phyloP scores from a whole-genome alignment of 2,888 invertebrate genomes.

The Priapulus caudatus region DNA sequence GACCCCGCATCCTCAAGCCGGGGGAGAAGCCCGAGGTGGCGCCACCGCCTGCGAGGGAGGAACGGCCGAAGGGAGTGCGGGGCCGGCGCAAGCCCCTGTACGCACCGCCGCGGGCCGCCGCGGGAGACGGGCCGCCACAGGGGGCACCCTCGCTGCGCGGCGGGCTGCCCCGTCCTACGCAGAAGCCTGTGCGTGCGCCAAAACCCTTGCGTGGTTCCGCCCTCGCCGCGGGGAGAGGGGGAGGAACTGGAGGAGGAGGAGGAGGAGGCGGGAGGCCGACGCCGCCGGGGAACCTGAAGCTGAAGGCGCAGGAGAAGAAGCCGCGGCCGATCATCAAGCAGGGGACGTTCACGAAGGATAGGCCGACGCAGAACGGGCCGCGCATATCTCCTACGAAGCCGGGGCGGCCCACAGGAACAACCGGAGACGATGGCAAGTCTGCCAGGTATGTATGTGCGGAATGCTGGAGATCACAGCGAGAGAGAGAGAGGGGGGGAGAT shows the following conservation, averaged over 20 bases:
- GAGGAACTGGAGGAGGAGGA: no score
- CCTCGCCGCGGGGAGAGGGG: no score
- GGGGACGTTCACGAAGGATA: slow-evolving; percentile 80
- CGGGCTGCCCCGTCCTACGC: not conserved
- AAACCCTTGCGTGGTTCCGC: no score
- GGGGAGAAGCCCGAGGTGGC: slow-evolving; percentile 15
- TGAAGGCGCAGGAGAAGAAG: slow-evolving; percentile 17
- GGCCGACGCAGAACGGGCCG: slow-evolving; percentile 26
- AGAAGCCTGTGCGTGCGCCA: no score
- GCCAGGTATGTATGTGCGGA: no score
- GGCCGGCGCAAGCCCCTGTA: slow-evolving; percentile 44
- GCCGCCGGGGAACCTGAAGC: slow-evolving; percentile 2
- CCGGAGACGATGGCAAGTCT: no score
- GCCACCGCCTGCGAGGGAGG: slow-evolving; percentile 21
- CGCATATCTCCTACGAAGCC: slow-evolving; percentile 16
- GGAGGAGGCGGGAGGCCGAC: not conserved
- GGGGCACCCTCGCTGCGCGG: not conserved
- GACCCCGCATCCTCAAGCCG: slow-evolving; percentile 46
- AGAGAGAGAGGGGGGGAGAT: no score
- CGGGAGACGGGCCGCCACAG: slow-evolving; percentile 11
- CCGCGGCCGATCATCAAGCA: slow-evolving; percentile 51
- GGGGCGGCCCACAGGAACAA: no score
- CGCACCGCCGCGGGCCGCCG: not conserved
- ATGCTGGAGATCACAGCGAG: no score
- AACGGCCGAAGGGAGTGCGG: slow-evolving; percentile 48